phyloP scores from a whole-genome alignment of 2,888 invertebrate species.

The Sarcophaga carnaria region DNA sequence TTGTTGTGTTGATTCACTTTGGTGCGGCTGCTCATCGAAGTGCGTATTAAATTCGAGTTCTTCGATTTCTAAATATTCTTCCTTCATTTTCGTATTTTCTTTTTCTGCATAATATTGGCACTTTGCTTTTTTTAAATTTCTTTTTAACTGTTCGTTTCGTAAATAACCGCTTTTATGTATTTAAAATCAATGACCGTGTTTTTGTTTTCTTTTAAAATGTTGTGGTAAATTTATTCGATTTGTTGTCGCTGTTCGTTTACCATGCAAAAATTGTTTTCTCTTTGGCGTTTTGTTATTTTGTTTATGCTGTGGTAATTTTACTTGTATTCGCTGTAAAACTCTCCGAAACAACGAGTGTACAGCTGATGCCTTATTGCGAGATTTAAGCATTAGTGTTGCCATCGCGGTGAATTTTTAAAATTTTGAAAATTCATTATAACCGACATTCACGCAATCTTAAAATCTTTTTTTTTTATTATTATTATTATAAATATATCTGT shows the following conservation, averaged over 20 bases:
- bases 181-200: neutral
- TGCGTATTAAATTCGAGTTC: constrained; percentile 48
- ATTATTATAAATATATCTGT: too few relatives aligned
- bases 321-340: neutral
- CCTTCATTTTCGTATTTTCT: constrained; percentile 41
- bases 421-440: neutral
- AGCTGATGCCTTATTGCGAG: neutral
- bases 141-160: neutral
- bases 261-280: constrained; percentile 35
- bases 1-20: constrained; percentile 68
- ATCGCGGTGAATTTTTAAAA: neutral
- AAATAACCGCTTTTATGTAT: constrained; percentile 27
- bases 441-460: too few relatives aligned
- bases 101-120: neutral
- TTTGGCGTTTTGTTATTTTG: neutral
- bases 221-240: constrained; percentile 50
- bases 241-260: constrained; percentile 49
- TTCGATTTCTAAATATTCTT: constrained; percentile 69
- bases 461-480: too few relatives aligned
- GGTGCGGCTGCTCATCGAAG: constrained; percentile 62
- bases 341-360: neutral
- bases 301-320: constrained; percentile 28
- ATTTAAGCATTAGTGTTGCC: constrained; percentile 7
- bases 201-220: neutral
- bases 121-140: neutral